Evolutionary conservation across 2,888 invertebrate species (phyloP).

Genomic region (Adelognathus sp.): DNA sequence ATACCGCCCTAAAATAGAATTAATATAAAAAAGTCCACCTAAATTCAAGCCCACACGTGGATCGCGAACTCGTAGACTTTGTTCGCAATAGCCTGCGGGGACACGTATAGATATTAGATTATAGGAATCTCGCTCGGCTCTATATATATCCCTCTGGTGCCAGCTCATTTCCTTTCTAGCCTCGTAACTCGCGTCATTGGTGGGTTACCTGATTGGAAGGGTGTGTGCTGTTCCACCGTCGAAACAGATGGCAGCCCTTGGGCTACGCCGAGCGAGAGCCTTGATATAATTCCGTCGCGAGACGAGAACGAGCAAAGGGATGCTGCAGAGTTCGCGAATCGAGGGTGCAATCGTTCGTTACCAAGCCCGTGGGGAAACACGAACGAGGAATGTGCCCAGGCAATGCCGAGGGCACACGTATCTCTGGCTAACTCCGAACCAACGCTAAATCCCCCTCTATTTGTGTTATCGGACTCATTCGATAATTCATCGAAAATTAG

Average conservation of each 20-base stretch:
- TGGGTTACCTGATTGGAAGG: slow-evolving; percentile 76
- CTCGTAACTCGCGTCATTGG: slow-evolving; percentile 34
- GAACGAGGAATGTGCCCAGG: not conserved
- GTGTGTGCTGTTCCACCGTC: slow-evolving; percentile 64
- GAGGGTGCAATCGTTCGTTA: slow-evolving; percentile 45
- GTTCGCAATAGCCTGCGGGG: slow-evolving; percentile 44
- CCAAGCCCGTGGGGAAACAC: slow-evolving; percentile 41
- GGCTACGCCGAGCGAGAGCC: slow-evolving; percentile 76
- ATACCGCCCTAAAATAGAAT: not conserved
- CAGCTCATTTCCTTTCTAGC: slow-evolving; percentile 7
- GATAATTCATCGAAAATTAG: slow-evolving; percentile 72
- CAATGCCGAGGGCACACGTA: slow-evolving; percentile 34
- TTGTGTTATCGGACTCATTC: slow-evolving; percentile 70
- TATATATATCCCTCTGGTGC: slow-evolving; percentile 35
- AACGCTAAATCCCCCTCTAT: slow-evolving; percentile 46
- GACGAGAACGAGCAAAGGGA: slow-evolving; percentile 40
- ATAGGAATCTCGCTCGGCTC: slow-evolving; percentile 28
- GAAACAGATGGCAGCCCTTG: slow-evolving; percentile 79
- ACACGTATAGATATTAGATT: slow-evolving; percentile 75
- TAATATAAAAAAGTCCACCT: not conserved
- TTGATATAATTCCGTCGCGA: slow-evolving; percentile 61
- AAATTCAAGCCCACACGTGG: not conserved
- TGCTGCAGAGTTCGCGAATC: slow-evolving; percentile 42
- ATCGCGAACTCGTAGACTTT: slow-evolving; percentile 49
- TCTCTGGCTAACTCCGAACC: not conserved